phyloP scores from a whole-genome alignment of 2,888 invertebrate species.

The Diloba caeruleocephala region DNA sequence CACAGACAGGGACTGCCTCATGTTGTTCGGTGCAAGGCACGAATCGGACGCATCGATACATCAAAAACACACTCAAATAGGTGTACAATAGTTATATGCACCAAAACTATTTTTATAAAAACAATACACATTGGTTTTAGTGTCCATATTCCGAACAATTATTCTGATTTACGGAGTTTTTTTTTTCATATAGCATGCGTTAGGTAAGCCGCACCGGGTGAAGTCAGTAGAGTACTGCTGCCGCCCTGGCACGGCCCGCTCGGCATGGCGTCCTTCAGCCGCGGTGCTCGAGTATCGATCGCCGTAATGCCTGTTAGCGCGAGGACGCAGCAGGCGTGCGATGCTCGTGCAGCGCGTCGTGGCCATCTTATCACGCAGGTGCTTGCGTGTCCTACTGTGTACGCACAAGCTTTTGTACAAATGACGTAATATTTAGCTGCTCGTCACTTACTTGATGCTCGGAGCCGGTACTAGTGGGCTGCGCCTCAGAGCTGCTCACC shows the following conservation, averaged over 20 bases:
- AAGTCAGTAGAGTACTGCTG: background rate
- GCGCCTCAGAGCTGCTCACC: constrained; percentile 39
- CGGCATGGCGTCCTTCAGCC: constrained; percentile 10
- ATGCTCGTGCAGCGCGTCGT: too few species aligned
- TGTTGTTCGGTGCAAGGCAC: background rate
- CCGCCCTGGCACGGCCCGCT: background rate
- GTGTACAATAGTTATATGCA: too few species aligned
- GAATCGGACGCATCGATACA: too few species aligned
- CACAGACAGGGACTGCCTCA: constrained; percentile 6
- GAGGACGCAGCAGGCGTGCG: background rate
- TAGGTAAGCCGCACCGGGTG: background rate
- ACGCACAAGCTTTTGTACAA: too few species aligned
- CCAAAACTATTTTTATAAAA: too few species aligned
- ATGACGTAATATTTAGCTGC: too few species aligned
- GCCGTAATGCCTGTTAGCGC: background rate
- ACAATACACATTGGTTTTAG: too few species aligned
- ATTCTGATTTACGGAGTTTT: too few species aligned
- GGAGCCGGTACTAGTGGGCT: constrained; percentile 26
- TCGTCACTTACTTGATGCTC: constrained; percentile 51
- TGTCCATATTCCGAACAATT: background rate
- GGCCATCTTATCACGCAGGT: too few species aligned
- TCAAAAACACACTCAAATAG: background rate
- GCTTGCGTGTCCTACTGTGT: too few species aligned
- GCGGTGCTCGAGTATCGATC: constrained; percentile 8
- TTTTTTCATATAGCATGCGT: background rate